Evolutionary conservation across 2,888 invertebrate genomes (phyloP).

Genomic region (Galerucella calmariensis): DNA sequence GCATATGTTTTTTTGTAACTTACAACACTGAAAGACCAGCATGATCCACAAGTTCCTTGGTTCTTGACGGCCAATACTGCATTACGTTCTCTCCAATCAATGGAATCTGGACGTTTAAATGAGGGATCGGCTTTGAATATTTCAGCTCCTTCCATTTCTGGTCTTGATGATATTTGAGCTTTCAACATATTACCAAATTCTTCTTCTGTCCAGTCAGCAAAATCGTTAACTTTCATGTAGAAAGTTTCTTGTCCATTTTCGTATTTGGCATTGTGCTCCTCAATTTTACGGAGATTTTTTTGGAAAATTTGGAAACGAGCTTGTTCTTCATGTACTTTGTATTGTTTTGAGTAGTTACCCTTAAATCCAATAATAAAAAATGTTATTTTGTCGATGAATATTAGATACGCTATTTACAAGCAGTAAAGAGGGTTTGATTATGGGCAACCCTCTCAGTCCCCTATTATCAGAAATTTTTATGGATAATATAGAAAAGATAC

Average conservation of each 20-base stretch:
- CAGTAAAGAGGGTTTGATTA: no score
- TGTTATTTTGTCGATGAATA: background rate
- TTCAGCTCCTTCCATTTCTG: background rate
- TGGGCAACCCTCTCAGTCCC: no score
- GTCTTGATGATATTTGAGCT: constrained; percentile 9
- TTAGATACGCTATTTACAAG: no score
- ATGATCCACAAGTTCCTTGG: constrained; percentile 19
- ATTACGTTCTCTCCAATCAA: constrained; percentile 24
- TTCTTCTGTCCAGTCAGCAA: constrained; percentile 41
- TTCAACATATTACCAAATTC: constrained; percentile 35
- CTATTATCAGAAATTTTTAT: no score
- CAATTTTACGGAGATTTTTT: constrained; percentile 39
- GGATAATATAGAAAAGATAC: no score
- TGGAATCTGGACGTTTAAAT: background rate
- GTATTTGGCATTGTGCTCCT: constrained; percentile 43
- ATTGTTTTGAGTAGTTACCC: constrained; percentile 15
- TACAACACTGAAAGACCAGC: constrained; percentile 31
- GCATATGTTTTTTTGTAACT: constrained; percentile 3
- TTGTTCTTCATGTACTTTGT: constrained; percentile 22
- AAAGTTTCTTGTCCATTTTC: constrained; percentile 38
- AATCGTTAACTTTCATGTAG: constrained; percentile 39
- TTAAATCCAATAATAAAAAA: background rate
- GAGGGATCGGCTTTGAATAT: background rate
- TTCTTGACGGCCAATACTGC: constrained; percentile 26
- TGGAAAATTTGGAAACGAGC: constrained; percentile 41